Evolutionary conservation across 2,888 invertebrate genomes (phyloP).

Genomic region (Temnothorax rugatulus): DNA sequence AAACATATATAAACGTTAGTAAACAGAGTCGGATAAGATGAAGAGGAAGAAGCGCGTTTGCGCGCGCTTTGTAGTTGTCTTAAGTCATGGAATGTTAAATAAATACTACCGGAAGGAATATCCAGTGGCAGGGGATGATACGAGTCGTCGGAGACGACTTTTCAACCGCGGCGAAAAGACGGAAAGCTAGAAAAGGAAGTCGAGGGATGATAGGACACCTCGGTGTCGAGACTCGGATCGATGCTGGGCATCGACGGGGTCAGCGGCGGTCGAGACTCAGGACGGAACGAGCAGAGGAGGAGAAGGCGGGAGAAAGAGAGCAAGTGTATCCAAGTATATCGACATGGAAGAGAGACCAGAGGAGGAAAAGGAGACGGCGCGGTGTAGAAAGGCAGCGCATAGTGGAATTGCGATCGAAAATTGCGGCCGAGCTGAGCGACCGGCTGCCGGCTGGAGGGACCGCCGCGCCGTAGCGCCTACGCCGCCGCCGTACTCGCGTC

Average conservation of each 20-base stretch:
- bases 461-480: not conserved
- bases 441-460: conserved; percentile 10
- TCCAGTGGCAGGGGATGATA: not conserved
- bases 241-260: conserved; percentile 57
- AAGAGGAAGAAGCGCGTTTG: conserved; percentile 5
- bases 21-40: conserved; percentile 5
- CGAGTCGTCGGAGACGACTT: not conserved
- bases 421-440: conserved; percentile 28
- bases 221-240: conserved; percentile 14
- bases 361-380: not conserved
- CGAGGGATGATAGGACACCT: not conserved
- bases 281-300: conserved; percentile 22
- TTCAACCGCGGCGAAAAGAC: not conserved
- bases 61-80: not conserved
- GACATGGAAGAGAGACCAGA: not conserved
- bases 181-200: conserved; percentile 8
- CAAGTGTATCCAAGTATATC: not conserved
- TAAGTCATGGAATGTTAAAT: not conserved
- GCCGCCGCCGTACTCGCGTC: conserved; percentile 64
- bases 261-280: conserved; percentile 37
- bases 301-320: not conserved
- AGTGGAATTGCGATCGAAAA: conserved; percentile 35
- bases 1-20: not conserved
- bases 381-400: not conserved
- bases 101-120: not conserved